A percentile compares a stretch with the other conserved stretches of the same genome.
phyloP scores from a whole-genome alignment of 2,888 invertebrate species.

The Tachina fera region DNA sequence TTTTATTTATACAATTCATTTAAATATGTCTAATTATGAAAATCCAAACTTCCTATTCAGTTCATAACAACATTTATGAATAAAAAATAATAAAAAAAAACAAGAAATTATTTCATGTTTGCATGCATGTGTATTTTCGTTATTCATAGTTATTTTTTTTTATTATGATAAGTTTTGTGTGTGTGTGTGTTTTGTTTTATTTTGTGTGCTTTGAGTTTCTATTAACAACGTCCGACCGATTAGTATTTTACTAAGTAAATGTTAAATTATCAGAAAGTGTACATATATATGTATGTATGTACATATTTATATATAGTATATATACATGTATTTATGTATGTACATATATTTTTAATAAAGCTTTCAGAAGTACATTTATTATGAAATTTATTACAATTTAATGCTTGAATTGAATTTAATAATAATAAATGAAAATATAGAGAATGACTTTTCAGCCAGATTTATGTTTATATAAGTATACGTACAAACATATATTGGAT shows the following conservation, averaged over 20 bases:
- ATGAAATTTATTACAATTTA: conserved; percentile 15
- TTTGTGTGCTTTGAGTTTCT: neutral
- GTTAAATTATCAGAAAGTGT: conserved; percentile 3
- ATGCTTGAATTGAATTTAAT: conserved; percentile 10
- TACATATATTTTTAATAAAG: neutral
- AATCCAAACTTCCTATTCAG: conserved; percentile 44
- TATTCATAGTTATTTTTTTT: conserved; percentile 17
- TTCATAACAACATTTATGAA: conserved; percentile 11
- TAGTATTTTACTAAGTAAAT: neutral
- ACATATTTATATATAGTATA: no score
- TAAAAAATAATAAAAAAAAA: neutral
- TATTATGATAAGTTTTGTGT: neutral
- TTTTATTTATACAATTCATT: conserved; percentile 32
- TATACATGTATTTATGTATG: neutral
- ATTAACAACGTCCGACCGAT: neutral
- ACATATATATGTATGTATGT: neutral
- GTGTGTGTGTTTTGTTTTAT: neutral
- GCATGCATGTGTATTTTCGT: neutral
- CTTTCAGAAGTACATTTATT: conserved; percentile 5
- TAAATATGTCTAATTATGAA: conserved; percentile 12
- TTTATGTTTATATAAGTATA: neutral
- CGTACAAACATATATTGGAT: no score
- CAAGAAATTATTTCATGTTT: neutral
- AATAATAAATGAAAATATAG: neutral
- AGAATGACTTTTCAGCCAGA: neutral